Base-by-base conservation (phyloP, 2,113 vertebrate species). In the Caranx melampygus region DNA sequence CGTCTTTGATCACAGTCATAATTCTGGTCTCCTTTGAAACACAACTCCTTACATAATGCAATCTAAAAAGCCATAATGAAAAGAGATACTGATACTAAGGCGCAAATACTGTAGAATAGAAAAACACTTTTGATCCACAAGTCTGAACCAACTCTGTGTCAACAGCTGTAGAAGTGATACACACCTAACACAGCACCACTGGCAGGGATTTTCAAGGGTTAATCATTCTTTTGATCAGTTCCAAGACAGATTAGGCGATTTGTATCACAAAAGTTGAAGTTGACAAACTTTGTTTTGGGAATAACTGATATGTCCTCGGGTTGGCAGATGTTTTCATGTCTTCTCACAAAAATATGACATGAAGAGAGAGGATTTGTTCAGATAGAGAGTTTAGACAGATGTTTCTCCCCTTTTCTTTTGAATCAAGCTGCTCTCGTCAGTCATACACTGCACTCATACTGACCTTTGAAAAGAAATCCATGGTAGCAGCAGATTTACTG, bases 401-500 rank as follows among this genome's bases (percentile, higher is more conserved):
- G 20, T 77, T 52, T 81, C 14, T 63, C 66, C 26, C 26, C 18
- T 62, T 60, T 70, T 31, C 10, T 55, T 80, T 71, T 86, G 54
- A 83, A 57, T 70, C 44, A 42, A 58, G 10, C 26, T 21, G 26
- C 54, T 75, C 47, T 68, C 40, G 12, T 61, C 68, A 51, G 49
- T 72, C 57, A 33, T 57, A 40, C 0, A 0, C 62, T 72, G 18
- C 64, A 75, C 61, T 81, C 77, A 70, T 15, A 47, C 42, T 60
- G 37, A 79, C 72, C 77, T 83, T 65, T 62, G 66, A 84, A 72
- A 74, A 86, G 26, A 79, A 66, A 78, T 52, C 68, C 47, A 49
- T 52, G 57, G 42, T 42, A 58, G 57, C 31, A 54, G 47, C 54
- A 83, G 75, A 81, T 87, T 67, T 69, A 81, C 54, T 72, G 44